Evolutionary conservation across 2,888 invertebrate species (phyloP), one percentile per base, ranked within the genome.

Genomic region (Seira sanloemensis): DNA sequence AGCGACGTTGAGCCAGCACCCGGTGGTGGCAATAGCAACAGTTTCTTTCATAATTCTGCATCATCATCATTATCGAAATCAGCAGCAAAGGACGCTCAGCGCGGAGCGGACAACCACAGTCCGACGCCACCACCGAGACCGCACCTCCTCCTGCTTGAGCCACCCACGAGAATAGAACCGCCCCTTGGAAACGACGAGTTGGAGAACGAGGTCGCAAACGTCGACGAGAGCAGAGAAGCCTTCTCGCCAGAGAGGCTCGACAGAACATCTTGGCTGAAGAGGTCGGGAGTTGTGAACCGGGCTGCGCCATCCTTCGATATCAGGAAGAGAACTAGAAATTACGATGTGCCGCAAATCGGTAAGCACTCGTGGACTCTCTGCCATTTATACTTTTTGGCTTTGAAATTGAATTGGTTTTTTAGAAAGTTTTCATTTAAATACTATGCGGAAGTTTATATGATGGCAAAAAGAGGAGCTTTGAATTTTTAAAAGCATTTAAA

Each of bases 311-410:
- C 80, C n/a, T 37, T 72, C 37, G 84, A 77, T 73, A 65, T 69
- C 7, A 79, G 80, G 46, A 89, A 89, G 83, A 68, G 89, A 76
- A 86, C 86, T 19, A 86, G 84, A 80, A 86, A 81, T 82, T 89
- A 89, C 78, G 89, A 89, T 84, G 86, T 89, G 86, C 89, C 89
- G 88, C 89, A 88, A 87, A 88, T 89, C 26, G 86, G 89, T 89
- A 84, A 86, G 88, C n/a, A 24, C 18, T 73, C 26, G 5, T 71
- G 1, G 19, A 1, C 25, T 21, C 16, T 26, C 73, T 50, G 2
- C 50, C 50, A n/a, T n/a, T n/a, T n/a, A n/a, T n/a, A n/a, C n/a
- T n/a, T n/a, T n/a, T 46, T 16, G 7, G n/a, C 58, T 58, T n/a
- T 16, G 50, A 50, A 18, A 50, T 12, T 50, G 16, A 50, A 7